Conservation (phyloP, 2,888 invertebrate species). For the Nemotelus pantherinus region DNA sequence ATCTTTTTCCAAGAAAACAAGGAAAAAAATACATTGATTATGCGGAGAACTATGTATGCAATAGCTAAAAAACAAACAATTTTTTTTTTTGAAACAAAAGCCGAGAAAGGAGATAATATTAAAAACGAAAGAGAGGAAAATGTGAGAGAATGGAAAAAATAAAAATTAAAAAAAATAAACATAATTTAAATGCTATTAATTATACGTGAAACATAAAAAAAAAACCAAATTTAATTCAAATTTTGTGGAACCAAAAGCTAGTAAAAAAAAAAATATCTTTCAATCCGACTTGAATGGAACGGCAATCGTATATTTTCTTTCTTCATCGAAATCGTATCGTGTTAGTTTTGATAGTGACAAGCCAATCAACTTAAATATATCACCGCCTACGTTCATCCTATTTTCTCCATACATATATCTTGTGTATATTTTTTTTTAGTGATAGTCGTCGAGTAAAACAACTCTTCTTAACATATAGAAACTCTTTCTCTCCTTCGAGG, state of each 20-base stretch:
- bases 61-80: constrained; percentile 18
- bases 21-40: no score
- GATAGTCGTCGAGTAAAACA: neutral
- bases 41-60: constrained; percentile 25
- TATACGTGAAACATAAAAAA: constrained; percentile 25
- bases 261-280: neutral
- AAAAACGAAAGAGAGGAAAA: constrained; percentile 30
- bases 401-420: neutral
- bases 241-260: neutral
- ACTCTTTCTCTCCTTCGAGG: neutral
- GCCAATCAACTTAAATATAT: neutral
- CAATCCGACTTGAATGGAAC: neutral
- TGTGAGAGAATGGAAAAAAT: constrained; percentile 40
- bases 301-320: no score
- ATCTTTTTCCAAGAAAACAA: constrained; percentile 1
- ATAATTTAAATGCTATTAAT: constrained; percentile 38
- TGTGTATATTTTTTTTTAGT: neutral
- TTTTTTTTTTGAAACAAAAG: neutral
- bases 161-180: constrained; percentile 33
- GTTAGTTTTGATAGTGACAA: no score
- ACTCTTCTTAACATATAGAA: neutral
- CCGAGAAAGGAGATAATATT: constrained; percentile 11
- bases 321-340: no score
- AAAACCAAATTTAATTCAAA: constrained; percentile 15
- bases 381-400: neutral